Evolutionary conservation across 2,113 vertebrate genomes (phyloP).

Genomic region (Neolamprologus caudopunctatus): DNA sequence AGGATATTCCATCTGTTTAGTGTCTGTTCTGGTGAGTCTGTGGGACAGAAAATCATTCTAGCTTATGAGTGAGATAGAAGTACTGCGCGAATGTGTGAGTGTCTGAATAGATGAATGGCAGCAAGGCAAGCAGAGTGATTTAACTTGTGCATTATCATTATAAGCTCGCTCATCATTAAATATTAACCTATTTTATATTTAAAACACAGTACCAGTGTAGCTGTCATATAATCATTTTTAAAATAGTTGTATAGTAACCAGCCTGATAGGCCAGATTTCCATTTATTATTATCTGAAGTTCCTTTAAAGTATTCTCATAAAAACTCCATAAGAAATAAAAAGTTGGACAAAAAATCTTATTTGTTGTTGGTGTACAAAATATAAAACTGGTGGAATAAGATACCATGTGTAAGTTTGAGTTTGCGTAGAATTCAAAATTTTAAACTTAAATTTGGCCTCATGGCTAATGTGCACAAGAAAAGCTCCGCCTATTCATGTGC

Average conservation of each 20-base stretch:
- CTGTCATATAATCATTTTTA: not conserved
- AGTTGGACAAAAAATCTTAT: not conserved
- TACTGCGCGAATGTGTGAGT: not conserved
- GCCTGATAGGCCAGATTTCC: not conserved
- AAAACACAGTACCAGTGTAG: not conserved
- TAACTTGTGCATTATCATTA: not conserved
- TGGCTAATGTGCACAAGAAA: not conserved
- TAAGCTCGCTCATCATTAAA: not conserved
- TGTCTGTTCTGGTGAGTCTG: not conserved
- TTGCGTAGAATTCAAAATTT: not conserved
- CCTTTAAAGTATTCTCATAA: not conserved
- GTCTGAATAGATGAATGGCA: not conserved
- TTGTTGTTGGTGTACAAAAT: not conserved
- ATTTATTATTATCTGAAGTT: not conserved
- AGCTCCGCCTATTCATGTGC: rapidly evolving
- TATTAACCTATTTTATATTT: not conserved
- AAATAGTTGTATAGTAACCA: not conserved
- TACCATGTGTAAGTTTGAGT: not conserved
- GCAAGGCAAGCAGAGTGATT: not conserved
- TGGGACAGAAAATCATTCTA: not conserved
- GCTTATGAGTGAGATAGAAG: not conserved
- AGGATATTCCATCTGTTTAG: not conserved
- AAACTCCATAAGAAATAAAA: not conserved
- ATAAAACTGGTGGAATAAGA: not conserved
- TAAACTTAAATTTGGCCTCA: not conserved